Conservation (phyloP, 1,140 invertebrate species). For the Aphaenogaster floridana region DNA sequence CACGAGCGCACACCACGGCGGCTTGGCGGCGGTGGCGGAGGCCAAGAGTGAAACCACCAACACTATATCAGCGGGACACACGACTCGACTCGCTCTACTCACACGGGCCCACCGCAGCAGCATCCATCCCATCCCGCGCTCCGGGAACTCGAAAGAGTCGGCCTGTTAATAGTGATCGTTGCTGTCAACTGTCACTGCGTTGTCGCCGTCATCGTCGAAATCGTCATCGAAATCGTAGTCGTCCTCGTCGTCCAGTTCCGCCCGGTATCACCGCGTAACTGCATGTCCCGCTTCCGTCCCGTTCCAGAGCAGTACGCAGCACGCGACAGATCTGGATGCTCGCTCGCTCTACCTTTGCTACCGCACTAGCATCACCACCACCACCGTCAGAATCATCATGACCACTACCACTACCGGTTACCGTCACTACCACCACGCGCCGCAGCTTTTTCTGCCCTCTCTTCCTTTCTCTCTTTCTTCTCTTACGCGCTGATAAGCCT, state of each 20-base stretch:
- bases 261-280: slow-evolving; percentile 48
- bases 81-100: slow-evolving; percentile 76
- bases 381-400: slow-evolving; percentile 38
- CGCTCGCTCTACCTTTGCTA: slow-evolving; percentile 62
- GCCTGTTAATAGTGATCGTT: background rate
- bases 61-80: slow-evolving; percentile 69
- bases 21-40: slow-evolving; percentile 65
- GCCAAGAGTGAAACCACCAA: slow-evolving; percentile 81
- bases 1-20: slow-evolving; percentile 60
- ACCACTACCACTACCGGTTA: slow-evolving; percentile 53
- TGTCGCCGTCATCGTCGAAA: background rate
- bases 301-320: slow-evolving; percentile 71
- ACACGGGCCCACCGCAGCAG: slow-evolving; percentile 72
- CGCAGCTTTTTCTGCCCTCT: slow-evolving; percentile 50
- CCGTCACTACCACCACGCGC: slow-evolving; percentile 63
- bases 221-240: background rate
- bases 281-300: slow-evolving; percentile 70
- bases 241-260: slow-evolving; percentile 63
- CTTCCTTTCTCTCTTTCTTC: background rate
- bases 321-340: slow-evolving; percentile 79
- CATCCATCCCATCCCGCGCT: slow-evolving; percentile 77
- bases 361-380: slow-evolving; percentile 54
- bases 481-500: background rate
- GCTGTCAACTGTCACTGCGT: background rate
- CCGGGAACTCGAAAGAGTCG: slow-evolving; percentile 23